Evolutionary conservation across 1,140 invertebrate genomes (phyloP), one percentile per base, ranked within the genome.

Genomic region (Drosophila bipectinata): DNA sequence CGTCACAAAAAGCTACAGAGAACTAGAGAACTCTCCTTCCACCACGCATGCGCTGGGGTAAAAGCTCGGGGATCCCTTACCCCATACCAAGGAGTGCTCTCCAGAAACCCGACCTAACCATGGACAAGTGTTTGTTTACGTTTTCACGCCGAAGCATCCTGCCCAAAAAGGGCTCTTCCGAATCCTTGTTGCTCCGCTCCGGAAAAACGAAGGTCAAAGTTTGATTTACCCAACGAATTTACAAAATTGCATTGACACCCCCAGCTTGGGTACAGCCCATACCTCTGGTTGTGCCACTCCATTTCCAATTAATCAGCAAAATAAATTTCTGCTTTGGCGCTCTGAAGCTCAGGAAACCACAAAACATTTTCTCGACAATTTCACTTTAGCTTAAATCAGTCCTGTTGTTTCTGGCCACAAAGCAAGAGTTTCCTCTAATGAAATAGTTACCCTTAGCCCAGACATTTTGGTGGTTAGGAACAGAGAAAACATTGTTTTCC

Each of bases 71-170:
- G 15, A 18, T 14, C 10, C 3, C 30, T 4, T 4, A 12, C 4
- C 4, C 34, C 12, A 0, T 4, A 2, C 9, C 10, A 37, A 37
- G 34, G 34, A 37, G 32, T 9, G 32, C 8, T 9, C 24, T 47
- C 39, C 9, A 47, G 49, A 71, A 56, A 69, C 66, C 44, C 66
- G 66, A 69, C 67, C 48, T 41, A 54, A 39, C 54, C 47, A 39
- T 58, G 60, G 60, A 71, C 82, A 87, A 85, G 83, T 85, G 82
- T 85, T 85, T 85, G 82, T 85, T 85, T 85, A 85, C 82, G 78
- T 85, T 85, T 85, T 82, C 72, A 66, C 15, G 34, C 9, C 58
- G 37, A 37, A 34, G 34, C 41, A 59, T 54, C 53, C 54, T 28
- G 28, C 30, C 24, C 14, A 56, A 30, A 52, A 63, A 14, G 60